These are phyloP conservation scores for Paedocypris sp. DNA, from an alignment of 2,113 vertebrate species.

Conservation along the genomic window DNA sequence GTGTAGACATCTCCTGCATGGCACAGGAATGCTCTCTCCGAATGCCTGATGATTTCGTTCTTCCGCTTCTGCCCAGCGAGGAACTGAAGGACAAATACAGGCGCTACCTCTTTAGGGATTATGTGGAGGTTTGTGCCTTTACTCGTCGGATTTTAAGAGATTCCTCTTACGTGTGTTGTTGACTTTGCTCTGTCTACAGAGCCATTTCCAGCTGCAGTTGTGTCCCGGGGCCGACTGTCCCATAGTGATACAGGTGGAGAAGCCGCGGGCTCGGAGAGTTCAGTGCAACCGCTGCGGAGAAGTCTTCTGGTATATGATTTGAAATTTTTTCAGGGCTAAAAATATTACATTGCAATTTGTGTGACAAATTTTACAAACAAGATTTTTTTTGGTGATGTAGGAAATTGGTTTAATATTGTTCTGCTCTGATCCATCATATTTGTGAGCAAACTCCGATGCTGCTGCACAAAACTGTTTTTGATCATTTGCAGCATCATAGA, in stretches of 20 bases:
- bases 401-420: too few relatives aligned
- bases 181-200: slow-evolving; percentile 68
- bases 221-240: slow-evolving; percentile 97
- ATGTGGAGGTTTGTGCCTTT: slow-evolving; percentile 75
- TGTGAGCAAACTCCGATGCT: too few relatives aligned
- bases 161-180: too few relatives aligned
- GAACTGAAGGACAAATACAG: slow-evolving; percentile 97
- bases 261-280: slow-evolving; percentile 91
- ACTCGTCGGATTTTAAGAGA: background rate
- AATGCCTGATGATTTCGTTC: slow-evolving; percentile 93
- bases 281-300: slow-evolving; percentile 95
- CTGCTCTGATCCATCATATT: too few relatives aligned
- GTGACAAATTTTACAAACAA: too few relatives aligned
- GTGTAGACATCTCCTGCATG: slow-evolving; percentile 90
- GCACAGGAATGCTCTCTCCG: slow-evolving; percentile 93
- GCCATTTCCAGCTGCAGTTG: slow-evolving; percentile 96
- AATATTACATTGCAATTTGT: too few relatives aligned
- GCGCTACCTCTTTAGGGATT: slow-evolving; percentile 99
- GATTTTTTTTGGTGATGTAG: too few relatives aligned
- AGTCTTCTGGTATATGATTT: slow-evolving; percentile 99
- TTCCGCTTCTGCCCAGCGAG: slow-evolving; percentile 86
- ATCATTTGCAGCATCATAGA: too few relatives aligned
- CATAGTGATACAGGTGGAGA: slow-evolving; percentile 97
- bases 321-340: too few relatives aligned
- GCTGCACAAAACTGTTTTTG: too few relatives aligned